Conservation (phyloP, 2,888 invertebrate genomes). For the Macropis europaea region DNA sequence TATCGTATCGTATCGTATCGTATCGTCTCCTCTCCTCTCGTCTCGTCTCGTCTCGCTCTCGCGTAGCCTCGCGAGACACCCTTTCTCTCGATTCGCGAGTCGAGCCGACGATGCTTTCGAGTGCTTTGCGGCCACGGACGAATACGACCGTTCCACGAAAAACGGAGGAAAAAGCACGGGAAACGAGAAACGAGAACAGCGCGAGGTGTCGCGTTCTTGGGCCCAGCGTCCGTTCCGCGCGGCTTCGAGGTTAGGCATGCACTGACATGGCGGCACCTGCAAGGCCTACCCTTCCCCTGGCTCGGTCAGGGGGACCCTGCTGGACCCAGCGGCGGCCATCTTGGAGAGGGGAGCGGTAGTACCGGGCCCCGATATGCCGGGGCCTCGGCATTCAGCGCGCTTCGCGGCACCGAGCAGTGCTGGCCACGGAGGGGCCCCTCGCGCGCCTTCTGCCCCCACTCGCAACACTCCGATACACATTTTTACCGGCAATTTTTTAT, state of each 20-base stretch:
- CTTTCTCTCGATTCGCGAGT: too few species aligned
- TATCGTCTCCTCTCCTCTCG: neutral
- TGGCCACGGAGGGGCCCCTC: too few species aligned
- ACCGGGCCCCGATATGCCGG: slow-evolving; percentile 53
- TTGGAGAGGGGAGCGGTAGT: slow-evolving; percentile 74
- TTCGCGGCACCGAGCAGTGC: slow-evolving; percentile 69
- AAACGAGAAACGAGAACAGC: slow-evolving; percentile 34
- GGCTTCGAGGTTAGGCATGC: slow-evolving; percentile 78
- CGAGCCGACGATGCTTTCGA: too few species aligned
- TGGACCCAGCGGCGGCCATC: slow-evolving; percentile 77
- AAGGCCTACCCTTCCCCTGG: slow-evolving; percentile 75
- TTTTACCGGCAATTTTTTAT: too few species aligned
- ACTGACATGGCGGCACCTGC: slow-evolving; percentile 80
- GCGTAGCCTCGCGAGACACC: neutral
- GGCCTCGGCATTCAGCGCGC: slow-evolving; percentile 67
- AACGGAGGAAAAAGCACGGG: too few species aligned
- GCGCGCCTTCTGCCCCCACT: too few species aligned
- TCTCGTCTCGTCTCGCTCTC: neutral
- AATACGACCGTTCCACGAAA: too few species aligned
- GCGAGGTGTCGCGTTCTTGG: slow-evolving; percentile 68
- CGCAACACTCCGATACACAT: too few species aligned
- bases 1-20: neutral
- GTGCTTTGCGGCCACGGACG: too few species aligned
- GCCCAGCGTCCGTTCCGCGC: slow-evolving; percentile 76
- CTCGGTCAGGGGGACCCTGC: slow-evolving; percentile 69